Evolutionary conservation across 2,113 vertebrate genomes (phyloP).

Genomic region (Tupaia tana): DNA sequence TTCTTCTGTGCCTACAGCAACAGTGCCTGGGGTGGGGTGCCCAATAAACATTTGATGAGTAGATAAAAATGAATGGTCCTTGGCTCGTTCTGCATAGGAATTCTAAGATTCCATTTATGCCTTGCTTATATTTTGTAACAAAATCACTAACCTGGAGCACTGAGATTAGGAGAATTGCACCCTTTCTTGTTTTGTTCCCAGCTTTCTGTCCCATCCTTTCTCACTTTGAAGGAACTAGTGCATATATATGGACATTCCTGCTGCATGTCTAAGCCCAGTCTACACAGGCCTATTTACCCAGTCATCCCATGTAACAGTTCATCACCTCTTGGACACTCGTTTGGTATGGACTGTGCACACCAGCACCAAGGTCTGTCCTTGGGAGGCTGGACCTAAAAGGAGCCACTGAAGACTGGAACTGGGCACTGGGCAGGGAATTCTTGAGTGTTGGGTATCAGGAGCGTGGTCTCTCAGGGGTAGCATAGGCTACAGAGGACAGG

Average conservation of each 20-base stretch:
- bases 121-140: not conserved
- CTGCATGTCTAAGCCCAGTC: not conserved
- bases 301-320: not conserved
- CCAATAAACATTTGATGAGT: not conserved
- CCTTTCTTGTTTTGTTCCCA: not conserved
- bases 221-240: rapidly evolving
- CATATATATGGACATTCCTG: not conserved
- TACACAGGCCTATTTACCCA: not conserved
- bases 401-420: not conserved
- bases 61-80: not conserved
- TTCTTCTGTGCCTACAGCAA: not conserved
- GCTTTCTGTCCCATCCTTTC: not conserved
- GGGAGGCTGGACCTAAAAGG: not conserved
- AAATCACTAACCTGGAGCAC: not conserved
- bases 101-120: not conserved
- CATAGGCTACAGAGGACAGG: rapidly evolving
- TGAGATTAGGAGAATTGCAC: not conserved
- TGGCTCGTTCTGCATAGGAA: not conserved
- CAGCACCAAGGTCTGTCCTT: not conserved
- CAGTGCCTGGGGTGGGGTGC: not conserved
- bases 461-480: not conserved
- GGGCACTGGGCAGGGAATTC: not conserved
- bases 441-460: not conserved
- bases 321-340: not conserved
- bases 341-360: not conserved